phyloP scores from a whole-genome alignment of 1,140 invertebrate genomes.

The Orius insidiosus region DNA sequence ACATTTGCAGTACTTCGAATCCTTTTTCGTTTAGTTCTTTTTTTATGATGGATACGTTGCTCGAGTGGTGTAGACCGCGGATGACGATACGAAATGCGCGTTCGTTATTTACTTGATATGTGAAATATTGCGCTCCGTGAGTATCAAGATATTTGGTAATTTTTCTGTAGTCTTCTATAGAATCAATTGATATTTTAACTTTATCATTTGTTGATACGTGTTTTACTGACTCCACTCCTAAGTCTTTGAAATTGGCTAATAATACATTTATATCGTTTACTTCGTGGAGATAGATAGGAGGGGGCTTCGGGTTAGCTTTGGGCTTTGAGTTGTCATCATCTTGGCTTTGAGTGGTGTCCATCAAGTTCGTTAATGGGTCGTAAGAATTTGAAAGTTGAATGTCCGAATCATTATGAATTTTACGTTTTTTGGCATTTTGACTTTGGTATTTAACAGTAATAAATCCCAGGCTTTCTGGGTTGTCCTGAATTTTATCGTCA shows the following conservation, averaged over 20 bases:
- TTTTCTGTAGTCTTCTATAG: slow-evolving; percentile 1
- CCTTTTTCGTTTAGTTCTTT: slow-evolving; percentile 6
- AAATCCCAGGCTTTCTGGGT: too few species aligned
- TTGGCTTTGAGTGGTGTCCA: too few species aligned
- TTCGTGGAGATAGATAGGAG: background rate
- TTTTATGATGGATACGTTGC: background rate
- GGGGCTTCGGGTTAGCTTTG: too few species aligned
- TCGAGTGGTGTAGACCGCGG: slow-evolving; percentile 2
- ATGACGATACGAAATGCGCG: slow-evolving; percentile 1
- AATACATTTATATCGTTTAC: slow-evolving; percentile 1
- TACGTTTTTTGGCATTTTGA: too few species aligned
- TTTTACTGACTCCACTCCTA: background rate
- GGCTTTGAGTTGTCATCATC: too few species aligned
- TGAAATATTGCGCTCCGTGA: background rate
- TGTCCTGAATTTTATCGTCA: too few species aligned
- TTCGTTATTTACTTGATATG: slow-evolving; percentile 9
- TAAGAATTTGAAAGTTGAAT: too few species aligned
- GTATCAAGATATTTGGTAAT: background rate
- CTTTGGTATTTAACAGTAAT: too few species aligned
- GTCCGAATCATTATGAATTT: too few species aligned
- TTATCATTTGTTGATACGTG: background rate
- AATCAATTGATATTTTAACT: slow-evolving; percentile 1
- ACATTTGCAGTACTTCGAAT: background rate
- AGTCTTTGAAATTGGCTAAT: background rate
- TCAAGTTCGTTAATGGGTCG: too few species aligned